Evolutionary conservation across 2,888 invertebrate species (phyloP).

Genomic region (Ferdinandea cuprea): DNA sequence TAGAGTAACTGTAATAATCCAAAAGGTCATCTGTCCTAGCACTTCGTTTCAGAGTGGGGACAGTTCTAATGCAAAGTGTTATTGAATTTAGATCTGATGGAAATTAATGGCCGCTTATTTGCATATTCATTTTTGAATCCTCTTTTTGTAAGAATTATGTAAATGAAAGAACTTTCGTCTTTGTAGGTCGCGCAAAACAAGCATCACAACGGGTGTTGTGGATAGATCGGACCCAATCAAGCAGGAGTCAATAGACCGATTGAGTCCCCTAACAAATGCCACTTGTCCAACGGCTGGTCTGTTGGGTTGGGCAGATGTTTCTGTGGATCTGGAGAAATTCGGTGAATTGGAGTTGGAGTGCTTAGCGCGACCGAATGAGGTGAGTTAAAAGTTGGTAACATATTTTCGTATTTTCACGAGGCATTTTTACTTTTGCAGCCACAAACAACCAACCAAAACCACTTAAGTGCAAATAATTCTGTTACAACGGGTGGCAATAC

Average conservation of each 20-base stretch:
- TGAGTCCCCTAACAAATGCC: conserved; percentile 82
- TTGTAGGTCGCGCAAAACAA: conserved; percentile 84
- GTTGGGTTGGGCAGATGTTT: conserved; percentile 80
- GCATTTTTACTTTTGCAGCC: conserved; percentile 56
- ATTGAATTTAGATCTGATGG: too few species aligned
- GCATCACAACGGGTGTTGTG: conserved; percentile 86
- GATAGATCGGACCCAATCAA: conserved; percentile 84
- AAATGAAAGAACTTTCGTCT: conserved; percentile 25
- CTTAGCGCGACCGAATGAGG: conserved; percentile 80
- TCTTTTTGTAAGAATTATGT: conserved; percentile 35
- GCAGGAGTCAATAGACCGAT: conserved; percentile 81
- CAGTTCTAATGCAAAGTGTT: too few species aligned
- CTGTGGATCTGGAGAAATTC: conserved; percentile 82
- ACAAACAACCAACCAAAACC: conserved; percentile 77
- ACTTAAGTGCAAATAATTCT: conserved; percentile 77
- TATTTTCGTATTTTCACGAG: neutral
- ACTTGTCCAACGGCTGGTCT: conserved; percentile 75
- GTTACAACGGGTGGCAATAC: conserved; percentile 84
- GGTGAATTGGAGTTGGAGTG: conserved; percentile 82
- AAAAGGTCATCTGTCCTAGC: conserved; percentile 61
- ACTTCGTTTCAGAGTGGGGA: conserved; percentile 11
- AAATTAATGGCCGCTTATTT: conserved; percentile 60
- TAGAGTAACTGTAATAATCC: conserved; percentile 46
- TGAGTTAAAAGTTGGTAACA: conserved; percentile 59
- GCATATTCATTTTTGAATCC: conserved; percentile 40